Evolutionary conservation across 2,888 invertebrate genomes (phyloP), one percentile per base, ranked within the genome.

Genomic region (Ochropleura leucogaster): DNA sequence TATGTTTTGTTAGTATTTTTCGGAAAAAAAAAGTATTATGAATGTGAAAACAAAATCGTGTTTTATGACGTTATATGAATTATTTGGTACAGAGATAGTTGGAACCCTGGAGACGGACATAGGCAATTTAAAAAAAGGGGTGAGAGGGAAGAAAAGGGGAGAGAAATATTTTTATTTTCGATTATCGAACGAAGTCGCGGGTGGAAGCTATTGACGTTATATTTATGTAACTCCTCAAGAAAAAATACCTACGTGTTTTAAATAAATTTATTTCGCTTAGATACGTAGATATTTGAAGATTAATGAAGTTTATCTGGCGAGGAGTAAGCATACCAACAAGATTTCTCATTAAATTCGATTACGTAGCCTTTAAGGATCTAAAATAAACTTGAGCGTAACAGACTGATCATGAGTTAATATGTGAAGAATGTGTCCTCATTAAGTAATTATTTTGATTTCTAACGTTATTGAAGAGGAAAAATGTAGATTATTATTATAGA

Each of bases 281-380:
- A 16, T 46, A 46, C 9, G 46, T 10, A 69, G n/a, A 77, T 30
- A 8, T 53, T 30, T 16, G 10, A 70, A 42, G 12, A 4, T 16
- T 53, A 78, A 71, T 49, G 8, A 53, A 62, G 53, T 53, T 30
- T 53, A 30, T 42, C n/a, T 62, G 30, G 12, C n/a, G 46, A 46
- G 18, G 44, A 67, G 44, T 46, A 40, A 18, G 18, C 12, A 40
- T 57, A 63, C 30, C 30, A 53, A 49, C n/a, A 30, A 78, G 47
- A n/a, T 51, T 18, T 44, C 60, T 47, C n/a, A 49, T 62, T 53
- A n/a, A 62, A 78, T 78, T 78, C 47, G 30, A 53, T 71, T 62
- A 68, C 77, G 16, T 60, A 69, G 18, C 46, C 18, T 51, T 51
- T 77, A 51, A 47, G 51, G 51, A 53, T n/a, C 8, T n/a, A 47